Percentiles rank a stretch among this genome's conserved stretches.
Evolutionary conservation across 2,888 invertebrate genomes (phyloP).

Genomic region (Leptopterna dolabrata): DNA sequence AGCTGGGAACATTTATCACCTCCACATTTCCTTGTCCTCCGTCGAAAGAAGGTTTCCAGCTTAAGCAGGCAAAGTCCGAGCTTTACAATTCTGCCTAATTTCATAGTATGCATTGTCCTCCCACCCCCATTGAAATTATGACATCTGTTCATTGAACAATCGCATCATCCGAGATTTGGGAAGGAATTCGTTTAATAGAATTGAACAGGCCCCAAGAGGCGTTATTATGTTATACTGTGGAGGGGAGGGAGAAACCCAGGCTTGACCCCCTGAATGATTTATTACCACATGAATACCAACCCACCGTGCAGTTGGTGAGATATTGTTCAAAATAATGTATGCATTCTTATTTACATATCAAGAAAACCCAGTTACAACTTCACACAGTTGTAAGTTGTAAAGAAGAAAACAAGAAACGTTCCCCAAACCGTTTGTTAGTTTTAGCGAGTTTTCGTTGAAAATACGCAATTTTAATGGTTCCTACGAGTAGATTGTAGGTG

Average conservation of each 20-base stretch:
- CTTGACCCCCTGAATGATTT: constrained; percentile 6
- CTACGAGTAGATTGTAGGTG: too few relatives aligned
- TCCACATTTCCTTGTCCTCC: neutral
- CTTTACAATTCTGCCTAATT: neutral
- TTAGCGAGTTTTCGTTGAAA: too few relatives aligned
- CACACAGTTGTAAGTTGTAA: neutral
- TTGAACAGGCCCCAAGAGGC: neutral
- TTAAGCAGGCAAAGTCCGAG: neutral
- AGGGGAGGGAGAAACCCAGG: neutral
- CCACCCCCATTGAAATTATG: neutral
- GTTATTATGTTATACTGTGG: neutral
- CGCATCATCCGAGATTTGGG: neutral
- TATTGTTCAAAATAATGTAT: constrained; percentile 3
- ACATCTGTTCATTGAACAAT: neutral
- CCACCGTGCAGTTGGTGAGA: neutral
- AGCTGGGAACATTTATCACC: neutral
- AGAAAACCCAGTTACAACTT: neutral
- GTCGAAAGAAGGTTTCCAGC: neutral
- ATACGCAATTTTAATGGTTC: too few relatives aligned
- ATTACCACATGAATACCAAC: neutral
- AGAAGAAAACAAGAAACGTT: neutral
- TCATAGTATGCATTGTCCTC: neutral
- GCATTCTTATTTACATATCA: constrained; percentile 7
- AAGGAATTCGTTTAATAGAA: neutral
- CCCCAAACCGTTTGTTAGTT: too few relatives aligned